phyloP scores from a whole-genome alignment of 2,888 invertebrate genomes.

The Ptychoptera contaminata region DNA sequence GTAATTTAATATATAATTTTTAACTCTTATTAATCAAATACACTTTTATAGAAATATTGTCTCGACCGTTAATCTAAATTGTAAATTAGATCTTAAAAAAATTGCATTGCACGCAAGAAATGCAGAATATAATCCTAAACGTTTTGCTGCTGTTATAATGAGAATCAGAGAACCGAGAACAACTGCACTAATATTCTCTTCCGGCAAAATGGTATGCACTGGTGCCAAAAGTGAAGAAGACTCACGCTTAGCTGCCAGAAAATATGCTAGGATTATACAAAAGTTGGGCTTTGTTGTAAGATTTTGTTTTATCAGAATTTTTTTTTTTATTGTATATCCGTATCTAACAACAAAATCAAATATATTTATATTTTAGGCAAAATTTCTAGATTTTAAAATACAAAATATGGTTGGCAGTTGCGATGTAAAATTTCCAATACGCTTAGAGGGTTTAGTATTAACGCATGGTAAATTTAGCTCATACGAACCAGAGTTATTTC shows the following conservation, averaged over 20 bases:
- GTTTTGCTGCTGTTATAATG: conserved; percentile 99
- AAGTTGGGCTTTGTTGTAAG: conserved; percentile 64
- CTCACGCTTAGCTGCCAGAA: conserved; percentile 59
- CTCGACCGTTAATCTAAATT: conserved; percentile 90
- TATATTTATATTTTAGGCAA: conserved; percentile 40
- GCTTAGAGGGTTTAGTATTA: conserved; percentile 54
- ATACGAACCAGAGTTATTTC: conserved; percentile 97
- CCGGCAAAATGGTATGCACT: conserved; percentile 74
- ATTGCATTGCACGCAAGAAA: conserved; percentile 96
- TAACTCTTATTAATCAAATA: background rate
- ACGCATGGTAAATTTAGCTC: conserved; percentile 63
- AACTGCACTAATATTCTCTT: conserved; percentile 59
- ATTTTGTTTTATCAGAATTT: conserved; percentile 13
- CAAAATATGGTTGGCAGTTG: conserved; percentile 69
- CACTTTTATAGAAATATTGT: conserved; percentile 74
- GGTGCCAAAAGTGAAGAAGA: conserved; percentile 72
- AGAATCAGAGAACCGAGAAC: conserved; percentile 77
- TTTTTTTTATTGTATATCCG: background rate
- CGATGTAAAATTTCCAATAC: conserved; percentile 62
- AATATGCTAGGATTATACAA: conserved; percentile 73
- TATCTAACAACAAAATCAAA: background rate
- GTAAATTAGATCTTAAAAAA: conserved; percentile 89
- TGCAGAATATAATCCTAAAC: conserved; percentile 97
- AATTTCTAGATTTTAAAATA: conserved; percentile 67
- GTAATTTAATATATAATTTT: background rate